Base-by-base conservation (phyloP, 2,113 vertebrate species). In the Oncorhynchus masou region DNA sequence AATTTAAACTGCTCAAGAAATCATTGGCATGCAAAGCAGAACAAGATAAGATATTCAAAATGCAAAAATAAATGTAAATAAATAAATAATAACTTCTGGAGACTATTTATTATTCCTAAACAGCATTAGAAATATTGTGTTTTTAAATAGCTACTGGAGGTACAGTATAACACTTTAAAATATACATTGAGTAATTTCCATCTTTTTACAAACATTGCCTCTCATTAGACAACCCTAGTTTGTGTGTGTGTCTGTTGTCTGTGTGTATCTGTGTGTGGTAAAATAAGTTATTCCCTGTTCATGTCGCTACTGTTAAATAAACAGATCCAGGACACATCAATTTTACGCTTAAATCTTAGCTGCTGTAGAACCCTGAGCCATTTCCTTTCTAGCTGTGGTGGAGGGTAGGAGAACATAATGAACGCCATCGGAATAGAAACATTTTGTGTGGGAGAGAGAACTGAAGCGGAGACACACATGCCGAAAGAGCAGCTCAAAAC, bases 161-260 rank as follows among this genome's bases (percentile, higher is more conserved):
- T 74, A 68, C 64, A 57, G 68, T 75, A 51, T 51, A 51, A 51
- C 12, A 13, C 75, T 77, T 80, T 90, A 84, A 89, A 91, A 88
- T 87, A 85, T 89, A 88, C 67, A 89, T 84, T 45, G 75, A 73
- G 82, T 74, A 84, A 83, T 85, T 86, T 88, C 68, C 75, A 87
- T 66, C 70, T 67, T 84, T 39, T 70, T 71, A 59, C 68, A 86
- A 88, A 86, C 81, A 80, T 79, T 81, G 75, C 77, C 82, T 51
- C 78, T 90, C 85, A 85, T 89, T 88, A 85, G 83, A 84, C 85
- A 74, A 83, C 82, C 39, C 34, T 39, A 73, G 87, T 81, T 84
- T 75, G 69, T 68, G 39, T 39, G 34, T 39, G 34, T 39, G 34
- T 39, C 6, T 39, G 34, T 39, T 39, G 7, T 39, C 1, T 9